Conservation (phyloP, 2,888 invertebrate genomes). For the Pseudococcus longispinus region DNA sequence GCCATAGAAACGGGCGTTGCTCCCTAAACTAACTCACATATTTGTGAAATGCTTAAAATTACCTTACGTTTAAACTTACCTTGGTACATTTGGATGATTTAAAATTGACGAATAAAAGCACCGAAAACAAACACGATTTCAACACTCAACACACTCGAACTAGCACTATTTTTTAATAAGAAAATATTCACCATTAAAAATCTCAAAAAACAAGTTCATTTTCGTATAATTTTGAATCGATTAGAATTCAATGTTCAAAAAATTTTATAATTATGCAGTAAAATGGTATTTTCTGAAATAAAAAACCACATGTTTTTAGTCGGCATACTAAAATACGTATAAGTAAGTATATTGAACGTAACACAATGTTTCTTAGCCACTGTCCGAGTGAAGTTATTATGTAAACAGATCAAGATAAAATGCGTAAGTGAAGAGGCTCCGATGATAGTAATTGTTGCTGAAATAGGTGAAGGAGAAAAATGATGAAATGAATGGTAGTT, state of each 20-base stretch:
- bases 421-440: conserved; percentile 43
- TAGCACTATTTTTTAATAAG: neutral
- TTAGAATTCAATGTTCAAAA: conserved; percentile 8
- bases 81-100: neutral
- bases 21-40: neutral
- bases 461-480: conserved; percentile 54
- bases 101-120: neutral
- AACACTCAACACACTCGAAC: neutral
- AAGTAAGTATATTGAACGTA: neutral
- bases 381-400: neutral
- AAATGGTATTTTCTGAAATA: conserved; percentile 24
- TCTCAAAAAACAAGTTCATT: neutral
- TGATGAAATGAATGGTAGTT: conserved; percentile 47
- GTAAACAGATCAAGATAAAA: conserved; percentile 47
- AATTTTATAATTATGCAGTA: conserved; percentile 41
- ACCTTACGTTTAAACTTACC: neutral
- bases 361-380: neutral
- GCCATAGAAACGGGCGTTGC: neutral
- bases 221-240: neutral
- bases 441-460: conserved; percentile 32
- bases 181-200: neutral
- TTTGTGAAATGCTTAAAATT: neutral
- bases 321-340: neutral
- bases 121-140: neutral
- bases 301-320: conserved; percentile 37